Conservation (phyloP, 2,113 vertebrate genomes). For the Dasyurus viverrinus region DNA sequence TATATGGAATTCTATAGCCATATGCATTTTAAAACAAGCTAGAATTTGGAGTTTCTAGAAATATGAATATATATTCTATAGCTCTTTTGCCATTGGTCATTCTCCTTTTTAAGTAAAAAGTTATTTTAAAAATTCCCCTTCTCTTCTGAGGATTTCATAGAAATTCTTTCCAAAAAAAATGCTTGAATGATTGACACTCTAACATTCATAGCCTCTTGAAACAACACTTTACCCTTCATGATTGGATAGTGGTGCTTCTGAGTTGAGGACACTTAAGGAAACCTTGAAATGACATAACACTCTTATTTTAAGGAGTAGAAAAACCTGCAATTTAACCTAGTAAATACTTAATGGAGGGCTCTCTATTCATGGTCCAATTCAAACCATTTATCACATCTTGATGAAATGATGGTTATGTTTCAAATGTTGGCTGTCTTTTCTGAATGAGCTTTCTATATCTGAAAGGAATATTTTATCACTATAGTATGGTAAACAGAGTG, state of each 20-base stretch:
- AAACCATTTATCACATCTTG: constrained; percentile 2
- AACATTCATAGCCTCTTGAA: not conserved
- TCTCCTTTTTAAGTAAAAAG: not conserved
- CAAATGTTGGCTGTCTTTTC: not conserved
- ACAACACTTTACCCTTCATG: not conserved
- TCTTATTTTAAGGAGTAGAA: constrained; percentile 13
- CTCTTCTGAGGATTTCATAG: not conserved
- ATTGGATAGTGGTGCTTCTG: not conserved
- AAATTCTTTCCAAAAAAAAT: not conserved
- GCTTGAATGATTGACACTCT: not conserved
- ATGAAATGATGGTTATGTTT: not conserved
- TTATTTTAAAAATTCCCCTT: constrained; percentile 11
- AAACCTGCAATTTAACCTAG: not conserved
- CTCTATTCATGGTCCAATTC: not conserved
- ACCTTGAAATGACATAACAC: constrained; percentile 9
- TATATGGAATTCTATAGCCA: not conserved
- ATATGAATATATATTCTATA: not conserved
- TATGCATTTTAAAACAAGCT: not conserved
- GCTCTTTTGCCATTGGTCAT: not conserved
- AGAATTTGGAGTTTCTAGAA: not conserved
- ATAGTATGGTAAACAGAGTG: not conserved
- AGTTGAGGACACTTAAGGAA: not conserved
- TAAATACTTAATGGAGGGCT: not conserved
- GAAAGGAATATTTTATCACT: not conserved
- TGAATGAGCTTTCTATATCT: not conserved